Base-by-base conservation (phyloP, 2,797 vertebrate species). In the Rhinella marina region DNA sequence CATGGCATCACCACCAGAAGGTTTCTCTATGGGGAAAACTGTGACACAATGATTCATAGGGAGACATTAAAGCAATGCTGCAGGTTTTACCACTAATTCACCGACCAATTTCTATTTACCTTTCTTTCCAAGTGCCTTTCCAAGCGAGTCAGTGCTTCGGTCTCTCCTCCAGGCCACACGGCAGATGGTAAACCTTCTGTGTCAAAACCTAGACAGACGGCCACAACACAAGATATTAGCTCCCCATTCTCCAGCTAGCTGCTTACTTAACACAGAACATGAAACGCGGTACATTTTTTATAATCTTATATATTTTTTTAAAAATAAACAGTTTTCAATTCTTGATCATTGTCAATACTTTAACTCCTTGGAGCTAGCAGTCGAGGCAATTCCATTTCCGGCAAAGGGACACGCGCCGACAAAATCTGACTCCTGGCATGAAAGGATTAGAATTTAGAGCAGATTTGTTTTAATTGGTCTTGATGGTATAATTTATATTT, bases 91-190 rank as follows among this genome's bases (percentile, higher is more conserved):
- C 5, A 6, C 41, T 41, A 41, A 41, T 6, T 41, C 41, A 5
- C 41, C 5, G 41, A 41, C 41, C 41, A 41, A 41, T 41, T n/a
- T 72, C 11, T 62, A 66, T 54, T 41, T 90, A 98, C 97, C 95
- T 98, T 99, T 91, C 97, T 96, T 92, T 99, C 98, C 90, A 99
- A 94, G 89, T 99, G 97, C 54, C 97, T 96, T 93, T 98, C 97
- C 82, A 99, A 75, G 89, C 98, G 96, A 75, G 97, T 96, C 61
- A 98, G 97, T 72, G 97, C 98, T 93, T 99, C 97, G 0, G 97
- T 97, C 93, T 99, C 98, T 92, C 98, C 98, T 19, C 98, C 98
- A 9, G 97, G 97, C 98, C 98, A 99, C 0, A 98, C 96, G 19
- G 97, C 97, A 88, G 97, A 96, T 88, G 93, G 91, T 84, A 99